Percentiles rank a stretch among this genome's conserved stretches.
Conservation (phyloP, 2,113 vertebrate genomes). For the Amphiprion percula region DNA sequence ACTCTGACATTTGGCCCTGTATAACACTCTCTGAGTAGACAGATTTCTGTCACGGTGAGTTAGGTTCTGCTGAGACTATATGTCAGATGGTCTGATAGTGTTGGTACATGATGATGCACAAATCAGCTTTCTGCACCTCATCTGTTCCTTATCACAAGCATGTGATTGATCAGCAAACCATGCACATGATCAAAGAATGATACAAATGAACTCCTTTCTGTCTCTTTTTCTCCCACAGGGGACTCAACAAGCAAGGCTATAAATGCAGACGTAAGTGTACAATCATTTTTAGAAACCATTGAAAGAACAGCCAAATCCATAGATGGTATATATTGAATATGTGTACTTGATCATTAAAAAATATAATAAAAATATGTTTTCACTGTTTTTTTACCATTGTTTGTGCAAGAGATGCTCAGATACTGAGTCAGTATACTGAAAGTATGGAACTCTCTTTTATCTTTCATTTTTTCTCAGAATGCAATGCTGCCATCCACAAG, state of each 20-base stretch:
- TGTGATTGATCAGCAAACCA: slow-evolving; percentile 17
- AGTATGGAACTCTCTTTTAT: slow-evolving; percentile 1
- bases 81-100: not conserved
- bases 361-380: not conserved
- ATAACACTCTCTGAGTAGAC: not conserved
- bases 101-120: not conserved
- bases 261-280: slow-evolving; percentile 96
- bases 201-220: slow-evolving; percentile 17
- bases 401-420: not conserved
- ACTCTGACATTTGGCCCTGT: slow-evolving; percentile 1
- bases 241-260: slow-evolving; percentile 98
- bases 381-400: not conserved
- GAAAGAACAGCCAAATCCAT: not conserved
- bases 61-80: no score
- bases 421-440: not conserved
- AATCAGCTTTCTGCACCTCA: not conserved
- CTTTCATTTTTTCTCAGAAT: slow-evolving; percentile 86
- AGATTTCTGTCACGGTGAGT: not conserved
- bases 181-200: slow-evolving; percentile 21
- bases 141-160: not conserved
- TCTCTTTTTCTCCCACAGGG: slow-evolving; percentile 85
- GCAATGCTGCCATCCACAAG: slow-evolving; percentile 99
- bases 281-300: not conserved
- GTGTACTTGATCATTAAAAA: not conserved
- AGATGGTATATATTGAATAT: not conserved